Evolutionary conservation across 1,140 invertebrate species (phyloP).

Genomic region (Temnothorax nylanderi): DNA sequence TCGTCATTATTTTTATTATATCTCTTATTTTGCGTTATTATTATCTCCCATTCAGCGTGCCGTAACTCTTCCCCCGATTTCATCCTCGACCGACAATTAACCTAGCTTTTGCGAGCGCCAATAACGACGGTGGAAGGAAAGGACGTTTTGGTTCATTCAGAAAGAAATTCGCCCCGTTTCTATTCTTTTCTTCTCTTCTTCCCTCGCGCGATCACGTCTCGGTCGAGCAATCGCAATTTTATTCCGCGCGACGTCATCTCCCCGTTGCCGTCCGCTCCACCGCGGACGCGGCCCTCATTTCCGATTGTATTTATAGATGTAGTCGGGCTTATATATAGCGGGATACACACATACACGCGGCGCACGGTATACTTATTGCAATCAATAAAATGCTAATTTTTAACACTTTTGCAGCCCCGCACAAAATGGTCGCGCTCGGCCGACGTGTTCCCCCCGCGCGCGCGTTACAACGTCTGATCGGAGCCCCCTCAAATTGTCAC

Average conservation of each 20-base stretch:
- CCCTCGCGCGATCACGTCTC: neutral
- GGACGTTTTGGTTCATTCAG: neutral
- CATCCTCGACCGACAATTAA: constrained; percentile 22
- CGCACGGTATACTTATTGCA: constrained; percentile 75
- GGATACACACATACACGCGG: constrained; percentile 12
- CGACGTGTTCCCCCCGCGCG: neutral
- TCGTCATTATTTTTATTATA: neutral
- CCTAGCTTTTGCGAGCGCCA: constrained; percentile 15
- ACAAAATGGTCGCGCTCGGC: constrained; percentile 70
- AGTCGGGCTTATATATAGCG: constrained; percentile 75
- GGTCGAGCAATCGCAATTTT: constrained; percentile 25
- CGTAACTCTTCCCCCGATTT: neutral
- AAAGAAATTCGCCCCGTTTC: neutral
- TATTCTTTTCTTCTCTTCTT: neutral
- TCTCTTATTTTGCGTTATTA: neutral
- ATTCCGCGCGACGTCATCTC: constrained; percentile 33
- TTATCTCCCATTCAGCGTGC: neutral
- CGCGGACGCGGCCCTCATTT: constrained; percentile 67
- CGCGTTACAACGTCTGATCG: too few relatives aligned
- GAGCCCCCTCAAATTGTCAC: neutral
- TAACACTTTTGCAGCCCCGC: constrained; percentile 81
- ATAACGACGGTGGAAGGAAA: neutral
- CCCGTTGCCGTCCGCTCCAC: constrained; percentile 17
- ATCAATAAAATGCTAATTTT: constrained; percentile 87
- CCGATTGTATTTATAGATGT: constrained; percentile 80